These are phyloP conservation scores for Bedellia somnulentella DNA, from an alignment of 2,888 invertebrate genomes.

Conservation along the genomic window DNA sequence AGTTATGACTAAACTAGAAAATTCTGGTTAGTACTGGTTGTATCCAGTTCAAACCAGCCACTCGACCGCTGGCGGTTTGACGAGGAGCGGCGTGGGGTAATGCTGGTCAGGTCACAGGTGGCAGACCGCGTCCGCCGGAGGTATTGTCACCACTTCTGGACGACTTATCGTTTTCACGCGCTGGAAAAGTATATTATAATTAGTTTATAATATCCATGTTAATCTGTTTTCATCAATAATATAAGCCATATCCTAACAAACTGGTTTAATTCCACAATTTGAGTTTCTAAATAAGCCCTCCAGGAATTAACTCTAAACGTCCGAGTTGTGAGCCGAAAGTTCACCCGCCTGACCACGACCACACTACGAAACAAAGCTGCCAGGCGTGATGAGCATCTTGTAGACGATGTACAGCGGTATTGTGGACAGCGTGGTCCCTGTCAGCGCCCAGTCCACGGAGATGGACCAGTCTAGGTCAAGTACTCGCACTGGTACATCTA, in stretches of 20 bases:
- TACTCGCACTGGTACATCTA: not conserved
- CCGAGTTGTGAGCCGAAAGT: too few relatives aligned
- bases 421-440: constrained; percentile 81
- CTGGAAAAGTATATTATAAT: constrained; percentile 15
- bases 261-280: too few relatives aligned
- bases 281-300: too few relatives aligned
- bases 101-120: constrained; percentile 41
- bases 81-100: constrained; percentile 13
- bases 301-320: too few relatives aligned
- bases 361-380: constrained; percentile 44
- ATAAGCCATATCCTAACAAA: too few relatives aligned
- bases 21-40: too few relatives aligned
- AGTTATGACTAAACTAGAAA: too few relatives aligned
- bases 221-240: too few relatives aligned
- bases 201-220: not conserved
- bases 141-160: constrained; percentile 36
- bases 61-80: constrained; percentile 31
- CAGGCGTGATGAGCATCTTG: constrained; percentile 71
- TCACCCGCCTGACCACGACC: too few relatives aligned
- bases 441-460: constrained; percentile 77
- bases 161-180: constrained; percentile 34
- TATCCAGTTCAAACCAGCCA: constrained; percentile 51
- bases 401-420: constrained; percentile 85
- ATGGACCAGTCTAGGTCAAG: not conserved
- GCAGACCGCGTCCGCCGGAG: constrained; percentile 34